Conservation (phyloP, 1,140 invertebrate genomes). For the Pseudomyrmex gracilis region DNA sequence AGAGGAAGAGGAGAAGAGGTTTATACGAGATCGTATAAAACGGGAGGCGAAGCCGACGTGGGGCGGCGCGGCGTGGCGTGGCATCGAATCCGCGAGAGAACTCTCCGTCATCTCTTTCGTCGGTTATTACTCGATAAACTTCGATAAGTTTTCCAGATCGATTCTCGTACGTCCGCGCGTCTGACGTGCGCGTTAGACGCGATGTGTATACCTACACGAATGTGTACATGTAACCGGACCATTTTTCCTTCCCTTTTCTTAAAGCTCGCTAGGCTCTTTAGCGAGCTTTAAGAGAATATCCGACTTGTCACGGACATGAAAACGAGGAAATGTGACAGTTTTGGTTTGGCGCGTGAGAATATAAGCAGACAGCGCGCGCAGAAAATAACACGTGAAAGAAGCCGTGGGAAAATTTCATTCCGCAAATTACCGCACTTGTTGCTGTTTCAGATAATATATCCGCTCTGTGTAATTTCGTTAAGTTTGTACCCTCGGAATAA, state of each 20-base stretch:
- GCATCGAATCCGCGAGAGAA: constrained; percentile 45
- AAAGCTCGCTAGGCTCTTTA: neutral
- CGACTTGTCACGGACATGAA: neutral
- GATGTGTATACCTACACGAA: too few species aligned
- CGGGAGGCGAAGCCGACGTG: constrained; percentile 31
- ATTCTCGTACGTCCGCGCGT: constrained; percentile 66
- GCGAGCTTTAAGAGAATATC: constrained; percentile 15
- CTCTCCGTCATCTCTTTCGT: constrained; percentile 66
- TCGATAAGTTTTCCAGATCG: constrained; percentile 73
- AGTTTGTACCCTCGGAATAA: neutral
- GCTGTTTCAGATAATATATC: neutral
- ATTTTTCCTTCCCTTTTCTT: constrained; percentile 6
- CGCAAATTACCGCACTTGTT: neutral
- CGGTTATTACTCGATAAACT: constrained; percentile 73
- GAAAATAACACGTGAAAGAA: too few species aligned
- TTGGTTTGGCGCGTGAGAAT: neutral
- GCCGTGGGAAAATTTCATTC: too few species aligned
- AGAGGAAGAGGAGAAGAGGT: too few species aligned
- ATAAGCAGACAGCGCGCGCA: neutral
- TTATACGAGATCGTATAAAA: constrained; percentile 64
- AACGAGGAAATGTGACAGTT: neutral
- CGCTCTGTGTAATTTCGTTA: neutral
- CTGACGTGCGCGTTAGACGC: constrained; percentile 16
- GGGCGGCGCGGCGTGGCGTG: neutral
- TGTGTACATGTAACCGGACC: neutral